phyloP scores from a whole-genome alignment of 2,113 vertebrate species.

The Oxyruncus cristatus region DNA sequence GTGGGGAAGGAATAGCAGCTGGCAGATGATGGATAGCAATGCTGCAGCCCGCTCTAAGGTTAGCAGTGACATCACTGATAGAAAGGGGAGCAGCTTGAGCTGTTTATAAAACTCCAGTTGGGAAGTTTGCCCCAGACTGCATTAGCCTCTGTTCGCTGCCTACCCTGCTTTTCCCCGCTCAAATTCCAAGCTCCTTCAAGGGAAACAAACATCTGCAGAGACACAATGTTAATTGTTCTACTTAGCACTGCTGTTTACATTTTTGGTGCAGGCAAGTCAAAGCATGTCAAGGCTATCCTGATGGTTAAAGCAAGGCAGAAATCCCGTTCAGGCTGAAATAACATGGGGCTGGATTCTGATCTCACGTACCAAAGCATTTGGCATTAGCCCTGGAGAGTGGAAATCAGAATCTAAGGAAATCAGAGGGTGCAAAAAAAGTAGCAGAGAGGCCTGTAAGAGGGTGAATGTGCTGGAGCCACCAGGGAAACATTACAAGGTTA shows the following conservation, averaged over 20 bases:
- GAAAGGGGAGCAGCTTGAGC: slow-evolving; percentile 55
- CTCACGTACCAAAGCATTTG: background rate
- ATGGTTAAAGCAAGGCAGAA: slow-evolving; percentile 56
- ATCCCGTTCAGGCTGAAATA: slow-evolving; percentile 32
- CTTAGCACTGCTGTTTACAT: slow-evolving; percentile 65
- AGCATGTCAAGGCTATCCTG: slow-evolving; percentile 51
- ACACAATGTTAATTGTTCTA: slow-evolving; percentile 64
- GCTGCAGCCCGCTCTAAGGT: background rate
- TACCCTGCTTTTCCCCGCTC: slow-evolving; percentile 38
- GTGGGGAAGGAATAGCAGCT: slow-evolving; percentile 36
- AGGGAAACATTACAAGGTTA: slow-evolving; percentile 31
- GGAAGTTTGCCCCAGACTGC: slow-evolving; percentile 54
- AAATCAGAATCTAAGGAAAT: background rate
- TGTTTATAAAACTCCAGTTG: slow-evolving; percentile 59
- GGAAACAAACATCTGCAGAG: slow-evolving; percentile 67
- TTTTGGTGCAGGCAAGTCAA: slow-evolving; percentile 51
- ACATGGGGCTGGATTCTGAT: background rate
- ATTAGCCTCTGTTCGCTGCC: slow-evolving; percentile 34
- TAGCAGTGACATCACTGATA: slow-evolving; percentile 55
- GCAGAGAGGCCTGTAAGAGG: background rate
- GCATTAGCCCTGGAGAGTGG: background rate
- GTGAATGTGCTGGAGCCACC: background rate
- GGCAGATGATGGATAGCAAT: slow-evolving; percentile 60
- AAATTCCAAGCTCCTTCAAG: slow-evolving; percentile 57
- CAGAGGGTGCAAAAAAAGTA: background rate